Conservation (phyloP, 2,888 invertebrate species). For the Lumbricus terrestris region DNA sequence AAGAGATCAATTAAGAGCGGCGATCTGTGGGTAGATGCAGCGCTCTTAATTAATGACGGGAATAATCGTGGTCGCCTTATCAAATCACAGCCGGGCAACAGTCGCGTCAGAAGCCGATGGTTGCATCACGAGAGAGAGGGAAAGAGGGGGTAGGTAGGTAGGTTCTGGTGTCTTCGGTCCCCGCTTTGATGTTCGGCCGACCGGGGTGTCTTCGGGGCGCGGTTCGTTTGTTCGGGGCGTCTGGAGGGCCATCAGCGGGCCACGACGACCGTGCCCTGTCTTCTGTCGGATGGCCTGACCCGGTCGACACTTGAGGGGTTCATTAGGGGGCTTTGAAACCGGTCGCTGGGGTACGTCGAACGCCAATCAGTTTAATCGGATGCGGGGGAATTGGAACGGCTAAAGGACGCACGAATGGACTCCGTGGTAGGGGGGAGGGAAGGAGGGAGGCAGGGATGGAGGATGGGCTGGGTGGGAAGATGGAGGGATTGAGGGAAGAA, state of each 20-base stretch:
- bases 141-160: too few relatives aligned
- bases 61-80: neutral
- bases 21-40: too few relatives aligned
- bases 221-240: neutral
- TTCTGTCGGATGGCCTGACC: neutral
- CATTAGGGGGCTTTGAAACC: neutral
- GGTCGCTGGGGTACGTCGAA: neutral
- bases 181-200: neutral
- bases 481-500: neutral
- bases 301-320: neutral
- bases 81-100: neutral
- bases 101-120: conserved; percentile 3
- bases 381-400: neutral
- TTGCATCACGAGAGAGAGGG: neutral
- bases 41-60: neutral
- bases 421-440: neutral
- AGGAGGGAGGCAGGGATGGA: neutral
- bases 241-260: neutral
- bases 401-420: neutral
- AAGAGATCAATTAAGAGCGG: neutral
- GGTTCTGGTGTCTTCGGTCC: neutral
- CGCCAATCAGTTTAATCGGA: neutral
- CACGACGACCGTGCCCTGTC: neutral
- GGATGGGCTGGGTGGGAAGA: neutral
- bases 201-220: neutral